A percentile compares a stretch with the other conserved stretches of the same genome.
These are phyloP conservation scores for Psephotus haematonotus DNA, from an alignment of 2,113 vertebrate genomes.

Conservation along the genomic window DNA sequence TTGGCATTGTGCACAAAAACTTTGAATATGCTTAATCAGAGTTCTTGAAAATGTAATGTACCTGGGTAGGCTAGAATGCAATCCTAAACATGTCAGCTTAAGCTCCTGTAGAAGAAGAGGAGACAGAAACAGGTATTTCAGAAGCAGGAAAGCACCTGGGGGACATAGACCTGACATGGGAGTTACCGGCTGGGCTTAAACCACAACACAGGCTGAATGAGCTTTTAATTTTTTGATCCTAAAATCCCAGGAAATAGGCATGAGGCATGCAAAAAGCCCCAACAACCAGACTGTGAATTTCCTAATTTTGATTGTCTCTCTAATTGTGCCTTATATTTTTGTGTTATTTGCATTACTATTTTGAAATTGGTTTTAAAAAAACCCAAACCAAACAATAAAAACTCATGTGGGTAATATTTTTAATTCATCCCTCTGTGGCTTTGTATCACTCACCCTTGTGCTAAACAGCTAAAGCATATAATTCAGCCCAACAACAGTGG, in stretches of 20 bases:
- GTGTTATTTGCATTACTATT: background rate
- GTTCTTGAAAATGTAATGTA: background rate
- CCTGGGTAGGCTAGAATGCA: background rate
- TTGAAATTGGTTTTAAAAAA: background rate
- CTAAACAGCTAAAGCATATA: conserved; percentile 19
- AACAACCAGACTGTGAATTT: background rate
- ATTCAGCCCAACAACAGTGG: background rate
- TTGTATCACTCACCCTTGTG: conserved; percentile 32
- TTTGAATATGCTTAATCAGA: background rate
- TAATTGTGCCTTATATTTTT: conserved; percentile 10
- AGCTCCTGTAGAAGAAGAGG: background rate
- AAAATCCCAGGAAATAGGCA: background rate
- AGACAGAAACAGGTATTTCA: background rate
- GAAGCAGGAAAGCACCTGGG: background rate
- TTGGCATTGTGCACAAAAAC: background rate
- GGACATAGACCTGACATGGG: background rate
- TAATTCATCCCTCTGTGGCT: background rate
- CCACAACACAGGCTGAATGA: background rate
- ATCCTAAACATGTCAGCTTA: background rate
- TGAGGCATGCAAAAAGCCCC: background rate
- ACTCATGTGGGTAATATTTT: background rate
- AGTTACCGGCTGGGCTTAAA: background rate
- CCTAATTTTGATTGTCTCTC: background rate
- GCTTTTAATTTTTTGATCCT: background rate
- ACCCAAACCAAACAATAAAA: background rate